These are phyloP conservation scores for Balearica regulorum DNA, from an alignment of 2,797 vertebrate genomes.

Conservation along the genomic window DNA sequence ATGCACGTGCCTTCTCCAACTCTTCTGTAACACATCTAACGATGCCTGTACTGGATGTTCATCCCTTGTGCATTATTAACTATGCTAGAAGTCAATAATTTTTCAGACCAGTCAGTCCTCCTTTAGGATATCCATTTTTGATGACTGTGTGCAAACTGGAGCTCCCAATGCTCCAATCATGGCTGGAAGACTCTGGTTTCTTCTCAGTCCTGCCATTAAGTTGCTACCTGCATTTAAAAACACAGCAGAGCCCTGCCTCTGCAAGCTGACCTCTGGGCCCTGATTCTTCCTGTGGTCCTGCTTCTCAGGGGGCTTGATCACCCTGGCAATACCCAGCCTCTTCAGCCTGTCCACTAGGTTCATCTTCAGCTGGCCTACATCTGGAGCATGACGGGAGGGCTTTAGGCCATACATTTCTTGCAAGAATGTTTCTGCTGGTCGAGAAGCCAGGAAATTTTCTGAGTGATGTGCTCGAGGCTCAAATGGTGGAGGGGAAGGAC, in stretches of 20 bases:
- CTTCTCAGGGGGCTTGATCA: slow-evolving; percentile 70
- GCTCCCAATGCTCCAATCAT: slow-evolving; percentile 82
- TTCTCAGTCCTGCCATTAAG: slow-evolving; percentile 87
- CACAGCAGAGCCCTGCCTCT: slow-evolving; percentile 78
- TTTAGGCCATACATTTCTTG: slow-evolving; percentile 91
- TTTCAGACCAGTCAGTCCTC: slow-evolving; percentile 62
- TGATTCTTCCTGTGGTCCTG: slow-evolving; percentile 27
- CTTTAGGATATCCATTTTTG: slow-evolving; percentile 81
- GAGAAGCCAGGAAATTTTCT: slow-evolving; percentile 93
- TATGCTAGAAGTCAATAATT: neutral
- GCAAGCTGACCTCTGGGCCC: slow-evolving; percentile 42
- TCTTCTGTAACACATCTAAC: slow-evolving; percentile 12
- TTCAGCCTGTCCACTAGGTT: slow-evolving; percentile 88
- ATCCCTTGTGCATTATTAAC: neutral
- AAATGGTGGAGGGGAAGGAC: slow-evolving; percentile 77
- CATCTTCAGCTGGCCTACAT: slow-evolving; percentile 76
- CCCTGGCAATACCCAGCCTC: slow-evolving; percentile 86
- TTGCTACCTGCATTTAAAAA: slow-evolving; percentile 86
- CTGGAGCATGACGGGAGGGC: slow-evolving; percentile 73
- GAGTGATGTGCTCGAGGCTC: slow-evolving; percentile 75
- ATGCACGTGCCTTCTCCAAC: slow-evolving; percentile 62
- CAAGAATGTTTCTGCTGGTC: slow-evolving; percentile 92
- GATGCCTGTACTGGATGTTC: neutral
- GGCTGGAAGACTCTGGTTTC: slow-evolving; percentile 93
- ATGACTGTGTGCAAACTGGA: slow-evolving; percentile 69